Evolutionary conservation across 2,888 invertebrate species (phyloP).

Genomic region (Eupithecia exiguata): DNA sequence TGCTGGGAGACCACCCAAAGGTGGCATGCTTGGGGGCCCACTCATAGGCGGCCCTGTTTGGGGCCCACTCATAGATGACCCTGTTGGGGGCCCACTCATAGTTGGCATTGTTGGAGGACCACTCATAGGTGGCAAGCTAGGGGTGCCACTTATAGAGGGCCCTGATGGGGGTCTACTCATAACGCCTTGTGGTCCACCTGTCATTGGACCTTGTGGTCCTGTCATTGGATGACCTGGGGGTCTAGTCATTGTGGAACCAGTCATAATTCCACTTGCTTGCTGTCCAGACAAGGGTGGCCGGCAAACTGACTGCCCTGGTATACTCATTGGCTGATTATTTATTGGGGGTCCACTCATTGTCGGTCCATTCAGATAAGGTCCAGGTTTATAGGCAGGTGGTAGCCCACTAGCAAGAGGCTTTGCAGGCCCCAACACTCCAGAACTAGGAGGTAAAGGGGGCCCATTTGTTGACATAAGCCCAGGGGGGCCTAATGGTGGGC

Average conservation of each 20-base stretch:
- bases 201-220: constrained; percentile 11
- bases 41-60: constrained; percentile 18
- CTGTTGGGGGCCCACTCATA: constrained; percentile 28
- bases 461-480: constrained; percentile 56
- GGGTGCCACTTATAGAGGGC: not conserved
- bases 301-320: constrained; percentile 1
- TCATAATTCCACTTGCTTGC: constrained; percentile 11
- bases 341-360: constrained; percentile 27
- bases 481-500: constrained; percentile 39
- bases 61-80: constrained; percentile 15
- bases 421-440: constrained; percentile 42
- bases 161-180: not conserved
- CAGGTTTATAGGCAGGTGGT: constrained; percentile 35
- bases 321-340: constrained; percentile 20
- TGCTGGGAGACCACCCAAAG: constrained; percentile 40
- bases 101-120: constrained; percentile 11
- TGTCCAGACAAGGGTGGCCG: constrained; percentile 24
- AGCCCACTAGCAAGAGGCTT: constrained; percentile 42
- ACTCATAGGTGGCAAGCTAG: constrained; percentile 17
- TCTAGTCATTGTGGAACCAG: not conserved
- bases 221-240: constrained; percentile 12
- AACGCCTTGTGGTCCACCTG: constrained; percentile 6
- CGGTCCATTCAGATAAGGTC: constrained; percentile 34
- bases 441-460: constrained; percentile 46
- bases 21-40: constrained; percentile 36